Evolutionary conservation across 2,888 invertebrate genomes (phyloP).

Genomic region (Panzeria rudis): DNA sequence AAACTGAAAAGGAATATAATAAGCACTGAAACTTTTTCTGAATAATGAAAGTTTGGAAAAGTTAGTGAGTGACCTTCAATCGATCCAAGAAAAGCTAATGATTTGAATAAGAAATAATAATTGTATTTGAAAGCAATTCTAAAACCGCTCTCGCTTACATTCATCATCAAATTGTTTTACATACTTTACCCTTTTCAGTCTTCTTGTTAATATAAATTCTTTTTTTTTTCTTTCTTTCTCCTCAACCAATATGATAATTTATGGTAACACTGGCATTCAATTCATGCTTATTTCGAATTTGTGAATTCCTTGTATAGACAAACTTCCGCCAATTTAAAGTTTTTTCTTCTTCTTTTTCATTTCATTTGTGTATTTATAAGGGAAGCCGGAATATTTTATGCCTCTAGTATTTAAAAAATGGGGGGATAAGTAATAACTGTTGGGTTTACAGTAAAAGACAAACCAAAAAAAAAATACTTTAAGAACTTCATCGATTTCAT

Average conservation of each 20-base stretch:
- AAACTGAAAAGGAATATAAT: too few relatives aligned
- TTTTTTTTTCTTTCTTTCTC: conserved; percentile 4
- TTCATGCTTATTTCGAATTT: conserved; percentile 72
- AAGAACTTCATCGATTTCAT: conserved; percentile 72
- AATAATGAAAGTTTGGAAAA: too few relatives aligned
- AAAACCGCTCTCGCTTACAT: conserved; percentile 5
- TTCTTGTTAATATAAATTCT: neutral
- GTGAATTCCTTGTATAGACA: conserved; percentile 64
- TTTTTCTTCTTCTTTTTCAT: neutral
- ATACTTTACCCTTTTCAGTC: conserved; percentile 74
- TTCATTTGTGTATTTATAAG: conserved; percentile 21
- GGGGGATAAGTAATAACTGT: neutral
- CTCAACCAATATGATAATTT: conserved; percentile 77
- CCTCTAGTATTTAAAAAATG: neutral
- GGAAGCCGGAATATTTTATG: conserved; percentile 29
- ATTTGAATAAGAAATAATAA: neutral
- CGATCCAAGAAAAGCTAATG: too few relatives aligned
- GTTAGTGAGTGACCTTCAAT: too few relatives aligned
- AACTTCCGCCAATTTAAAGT: conserved; percentile 66
- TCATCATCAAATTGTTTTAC: conserved; percentile 77
- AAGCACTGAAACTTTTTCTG: too few relatives aligned
- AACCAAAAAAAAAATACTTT: conserved; percentile 32
- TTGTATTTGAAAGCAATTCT: neutral
- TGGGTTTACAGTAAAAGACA: neutral
- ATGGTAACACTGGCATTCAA: conserved; percentile 82